These are phyloP conservation scores for Chouioia cunea DNA, from an alignment of 2,888 invertebrate species.

Conservation along the genomic window DNA sequence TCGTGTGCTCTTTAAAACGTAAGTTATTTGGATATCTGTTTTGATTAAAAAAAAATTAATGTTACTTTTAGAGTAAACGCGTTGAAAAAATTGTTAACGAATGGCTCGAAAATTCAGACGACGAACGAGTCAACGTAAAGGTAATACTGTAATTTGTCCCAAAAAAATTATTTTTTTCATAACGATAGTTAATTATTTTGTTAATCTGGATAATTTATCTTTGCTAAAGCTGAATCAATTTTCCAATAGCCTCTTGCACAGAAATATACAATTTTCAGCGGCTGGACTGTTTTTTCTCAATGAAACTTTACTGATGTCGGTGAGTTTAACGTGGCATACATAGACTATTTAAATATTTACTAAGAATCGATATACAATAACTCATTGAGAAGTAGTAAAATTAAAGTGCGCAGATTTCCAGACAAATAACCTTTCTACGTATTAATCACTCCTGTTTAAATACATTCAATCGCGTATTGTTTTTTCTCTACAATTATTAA, in stretches of 20 bases:
- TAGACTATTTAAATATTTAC: too few relatives aligned
- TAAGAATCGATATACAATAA: too few relatives aligned
- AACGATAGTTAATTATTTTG: too few relatives aligned
- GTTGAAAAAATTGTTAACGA: neutral
- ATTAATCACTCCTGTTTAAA: too few relatives aligned
- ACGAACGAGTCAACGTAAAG: neutral
- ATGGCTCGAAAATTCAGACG: neutral
- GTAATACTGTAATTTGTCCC: neutral
- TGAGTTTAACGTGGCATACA: too few relatives aligned
- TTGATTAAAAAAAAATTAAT: neutral
- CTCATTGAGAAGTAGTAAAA: too few relatives aligned
- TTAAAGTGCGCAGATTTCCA: too few relatives aligned
- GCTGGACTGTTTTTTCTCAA: conserved; percentile 19
- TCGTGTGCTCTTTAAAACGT: neutral
- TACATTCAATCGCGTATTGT: too few relatives aligned
- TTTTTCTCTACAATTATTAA: too few relatives aligned
- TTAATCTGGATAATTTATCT: neutral
- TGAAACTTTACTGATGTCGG: conserved; percentile 20
- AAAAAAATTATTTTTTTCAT: neutral
- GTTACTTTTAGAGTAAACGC: neutral
- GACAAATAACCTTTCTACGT: too few relatives aligned
- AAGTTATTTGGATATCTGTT: neutral
- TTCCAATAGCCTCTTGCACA: neutral
- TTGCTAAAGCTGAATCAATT: neutral
- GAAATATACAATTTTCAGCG: conserved; percentile 18